A percentile compares a stretch with the other conserved stretches of the same genome.
Conservation (phyloP, 2,113 vertebrate genomes). For the Pomatorhinus ruficollis region DNA sequence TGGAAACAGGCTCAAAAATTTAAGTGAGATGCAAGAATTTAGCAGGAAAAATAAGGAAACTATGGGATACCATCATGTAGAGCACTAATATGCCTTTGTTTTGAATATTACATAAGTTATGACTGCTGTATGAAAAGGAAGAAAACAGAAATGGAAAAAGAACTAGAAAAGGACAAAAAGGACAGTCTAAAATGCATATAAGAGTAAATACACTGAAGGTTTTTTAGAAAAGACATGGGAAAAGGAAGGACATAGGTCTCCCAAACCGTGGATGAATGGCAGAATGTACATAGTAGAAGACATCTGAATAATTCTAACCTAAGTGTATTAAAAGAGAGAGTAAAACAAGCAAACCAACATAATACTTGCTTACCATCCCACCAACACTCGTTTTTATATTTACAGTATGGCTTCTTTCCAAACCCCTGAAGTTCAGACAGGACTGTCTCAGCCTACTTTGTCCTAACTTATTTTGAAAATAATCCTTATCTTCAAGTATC, state of each 20-base stretch:
- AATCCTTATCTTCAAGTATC: not conserved
- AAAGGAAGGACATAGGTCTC: not conserved
- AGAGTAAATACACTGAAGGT: not conserved
- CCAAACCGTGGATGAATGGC: not conserved
- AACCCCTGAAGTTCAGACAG: not conserved
- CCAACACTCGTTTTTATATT: not conserved
- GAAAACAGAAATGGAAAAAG: not conserved
- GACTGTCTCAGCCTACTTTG: not conserved
- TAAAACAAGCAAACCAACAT: not conserved
- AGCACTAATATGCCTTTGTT: not conserved
- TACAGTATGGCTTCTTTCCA: not conserved
- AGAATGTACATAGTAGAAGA: rapidly evolving
- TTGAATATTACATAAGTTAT: not conserved
- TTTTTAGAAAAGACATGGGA: not conserved
- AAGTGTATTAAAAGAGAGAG: not conserved
- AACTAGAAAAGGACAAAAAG: not conserved
- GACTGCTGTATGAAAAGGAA: not conserved
- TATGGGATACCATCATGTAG: no score
- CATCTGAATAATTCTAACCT: not conserved
- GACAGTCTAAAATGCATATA: not conserved
- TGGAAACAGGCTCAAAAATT: not conserved
- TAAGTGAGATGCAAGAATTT: not conserved
- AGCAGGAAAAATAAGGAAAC: not conserved
- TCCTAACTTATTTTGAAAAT: not conserved
- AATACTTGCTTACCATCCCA: not conserved